phyloP scores from a whole-genome alignment of 2,797 vertebrate species.

The Diglossa cyanea region DNA sequence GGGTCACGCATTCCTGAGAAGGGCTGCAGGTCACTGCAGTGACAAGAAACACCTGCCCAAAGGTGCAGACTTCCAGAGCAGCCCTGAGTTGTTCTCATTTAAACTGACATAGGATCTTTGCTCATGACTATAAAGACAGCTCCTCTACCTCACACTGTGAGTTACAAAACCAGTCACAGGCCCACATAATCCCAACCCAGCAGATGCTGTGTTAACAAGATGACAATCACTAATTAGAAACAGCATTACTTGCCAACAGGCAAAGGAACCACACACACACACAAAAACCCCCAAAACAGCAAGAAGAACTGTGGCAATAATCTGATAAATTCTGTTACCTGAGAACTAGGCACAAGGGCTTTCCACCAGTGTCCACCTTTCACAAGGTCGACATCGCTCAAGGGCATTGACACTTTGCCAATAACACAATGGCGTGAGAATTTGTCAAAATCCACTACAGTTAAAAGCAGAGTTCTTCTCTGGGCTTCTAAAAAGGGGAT shows the following conservation, averaged over 20 bases:
- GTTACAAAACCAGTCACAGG: neutral
- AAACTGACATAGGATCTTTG: neutral
- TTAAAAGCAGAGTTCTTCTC: conserved; percentile 86
- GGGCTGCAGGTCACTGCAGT: neutral
- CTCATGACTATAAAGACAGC: neutral
- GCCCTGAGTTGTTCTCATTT: neutral
- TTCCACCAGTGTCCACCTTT: conserved; percentile 95
- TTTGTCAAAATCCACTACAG: conserved; percentile 88
- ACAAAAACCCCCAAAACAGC: neutral
- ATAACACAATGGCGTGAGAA: conserved; percentile 90
- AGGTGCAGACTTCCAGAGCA: neutral
- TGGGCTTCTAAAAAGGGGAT: conserved; percentile 89
- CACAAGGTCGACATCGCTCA: conserved; percentile 87
- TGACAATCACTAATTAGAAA: neutral
- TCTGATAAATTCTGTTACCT: conserved; percentile 74
- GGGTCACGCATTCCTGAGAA: neutral
- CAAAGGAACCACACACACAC: neutral
- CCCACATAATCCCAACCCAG: neutral
- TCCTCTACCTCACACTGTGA: neutral
- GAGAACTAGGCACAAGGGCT: conserved; percentile 86
- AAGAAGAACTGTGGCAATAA: neutral
- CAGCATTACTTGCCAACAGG: neutral
- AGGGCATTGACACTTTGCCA: conserved; percentile 84
- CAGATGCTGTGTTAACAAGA: neutral
- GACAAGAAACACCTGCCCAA: neutral